Base-by-base conservation (phyloP, 2,113 vertebrate species). In the Brevimyrus niger region DNA sequence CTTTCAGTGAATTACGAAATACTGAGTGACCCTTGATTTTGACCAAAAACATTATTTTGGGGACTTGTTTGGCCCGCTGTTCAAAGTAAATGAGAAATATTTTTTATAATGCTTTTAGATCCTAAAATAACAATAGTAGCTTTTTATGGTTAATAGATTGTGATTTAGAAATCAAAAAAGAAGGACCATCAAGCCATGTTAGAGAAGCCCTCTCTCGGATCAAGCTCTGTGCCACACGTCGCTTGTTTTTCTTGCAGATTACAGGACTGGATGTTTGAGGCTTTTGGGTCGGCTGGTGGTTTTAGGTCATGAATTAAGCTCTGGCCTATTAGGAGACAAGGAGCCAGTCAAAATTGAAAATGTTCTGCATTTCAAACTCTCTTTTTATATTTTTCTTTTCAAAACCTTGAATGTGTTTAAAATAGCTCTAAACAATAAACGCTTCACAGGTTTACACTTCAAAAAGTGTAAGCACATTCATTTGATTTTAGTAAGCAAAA, bases 221-320 rank as follows among this genome's bases (percentile, higher is more conserved):
- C 58, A 1, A 58, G n/a, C 55, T 47, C 8, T 27, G 42, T n/a
- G 10, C 42, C 87, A 88, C 44, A 73, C 5, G 21, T 69, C 17
- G 11, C 7, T 17, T 53, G 51, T 55, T 21, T n/a, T n/a, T 47
- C 47, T 51, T 27, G 21, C 48, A 53, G 48, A 55, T 87, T 87
- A 55, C 50, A 42, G 50, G 27, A 23, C 31, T 35, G 82, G 48
- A 51, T 2, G 50, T 6, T 48, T 82, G 90, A 27, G 19, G 17
- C 42, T 88, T 91, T 89, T 89, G 53, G 87, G 89, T 89, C 38
- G 58, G 48, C 86, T 46, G 84, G 10, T 17, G 42, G 61, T 84
- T 85, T 73, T 86, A 88, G 47, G 89, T 87, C 90, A 90, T 91
- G 89, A 88, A 6, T 35, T 87, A 35, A 31, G 27, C n/a, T 87